These are phyloP conservation scores for Drosophila fuyamai DNA, from an alignment of 1,140 invertebrate species.

Conservation along the genomic window DNA sequence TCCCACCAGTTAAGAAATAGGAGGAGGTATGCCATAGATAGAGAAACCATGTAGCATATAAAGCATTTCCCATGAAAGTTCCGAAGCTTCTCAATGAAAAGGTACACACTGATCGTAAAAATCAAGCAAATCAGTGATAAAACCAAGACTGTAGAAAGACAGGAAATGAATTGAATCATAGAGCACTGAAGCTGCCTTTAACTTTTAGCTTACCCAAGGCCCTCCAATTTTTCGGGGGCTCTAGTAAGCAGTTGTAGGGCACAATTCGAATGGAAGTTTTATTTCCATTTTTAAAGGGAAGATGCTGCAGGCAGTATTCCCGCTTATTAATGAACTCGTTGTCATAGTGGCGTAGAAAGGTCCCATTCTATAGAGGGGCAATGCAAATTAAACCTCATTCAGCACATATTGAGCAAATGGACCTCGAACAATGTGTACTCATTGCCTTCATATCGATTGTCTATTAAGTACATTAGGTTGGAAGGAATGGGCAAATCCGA, in stretches of 20 bases:
- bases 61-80: slow-evolving; percentile 90
- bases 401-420: background rate
- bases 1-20: slow-evolving; percentile 85
- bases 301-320: slow-evolving; percentile 66
- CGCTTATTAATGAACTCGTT: slow-evolving; percentile 15
- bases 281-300: background rate
- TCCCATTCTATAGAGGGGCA: slow-evolving; percentile 54
- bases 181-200: background rate
- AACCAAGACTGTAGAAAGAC: slow-evolving; percentile 86
- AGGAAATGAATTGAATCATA: background rate
- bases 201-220: background rate
- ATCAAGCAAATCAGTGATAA: slow-evolving; percentile 89
- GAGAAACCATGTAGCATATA: slow-evolving; percentile 88
- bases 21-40: slow-evolving; percentile 87
- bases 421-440: slow-evolving; percentile 69
- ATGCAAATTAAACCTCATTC: background rate
- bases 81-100: slow-evolving; percentile 87
- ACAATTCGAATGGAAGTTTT: slow-evolving; percentile 5
- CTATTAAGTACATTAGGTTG: slow-evolving; percentile 14
- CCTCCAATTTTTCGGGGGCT: no score
- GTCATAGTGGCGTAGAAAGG: slow-evolving; percentile 23
- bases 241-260: slow-evolving; percentile 33
- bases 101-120: slow-evolving; percentile 89
- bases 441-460: slow-evolving; percentile 18
- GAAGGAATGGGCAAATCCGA: slow-evolving; percentile 57